These are phyloP conservation scores for Etia nguti DNA, from an alignment of 2,113 vertebrate species.

Conservation along the genomic window DNA sequence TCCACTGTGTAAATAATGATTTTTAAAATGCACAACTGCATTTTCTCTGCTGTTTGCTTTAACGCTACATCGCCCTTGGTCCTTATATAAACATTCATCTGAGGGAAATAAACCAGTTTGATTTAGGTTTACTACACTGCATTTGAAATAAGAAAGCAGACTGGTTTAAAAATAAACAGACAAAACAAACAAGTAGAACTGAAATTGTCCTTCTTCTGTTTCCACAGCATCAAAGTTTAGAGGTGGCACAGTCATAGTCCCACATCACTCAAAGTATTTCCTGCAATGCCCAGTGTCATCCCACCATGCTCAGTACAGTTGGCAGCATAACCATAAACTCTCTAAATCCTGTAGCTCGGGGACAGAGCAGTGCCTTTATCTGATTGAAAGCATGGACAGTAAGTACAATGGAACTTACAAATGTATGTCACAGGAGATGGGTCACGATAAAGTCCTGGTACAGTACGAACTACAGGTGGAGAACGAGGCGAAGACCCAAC, in stretches of 20 bases:
- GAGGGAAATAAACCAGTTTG: not conserved
- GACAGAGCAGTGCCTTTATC: not conserved
- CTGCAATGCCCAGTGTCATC: not conserved
- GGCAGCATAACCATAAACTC: not conserved
- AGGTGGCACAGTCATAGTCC: rapidly evolving
- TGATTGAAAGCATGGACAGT: not conserved
- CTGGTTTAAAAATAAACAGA: not conserved
- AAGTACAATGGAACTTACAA: not conserved
- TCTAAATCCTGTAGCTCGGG: not conserved
- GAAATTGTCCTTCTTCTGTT: not conserved
- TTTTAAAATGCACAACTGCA: not conserved
- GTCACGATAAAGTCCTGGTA: not conserved
- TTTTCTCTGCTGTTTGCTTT: not conserved
- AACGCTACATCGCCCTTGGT: rapidly evolving
- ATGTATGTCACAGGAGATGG: not conserved
- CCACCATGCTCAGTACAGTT: not conserved
- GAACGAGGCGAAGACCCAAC: not conserved
- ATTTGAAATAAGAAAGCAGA: not conserved
- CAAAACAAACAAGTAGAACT: not conserved
- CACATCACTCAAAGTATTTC: not conserved
- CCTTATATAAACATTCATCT: not conserved
- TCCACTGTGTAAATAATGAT: not conserved
- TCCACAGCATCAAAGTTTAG: not conserved
- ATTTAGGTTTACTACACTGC: not conserved
- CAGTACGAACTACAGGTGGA: not conserved